These are phyloP conservation scores for Nomada hirtipes DNA, from an alignment of 2,888 invertebrate genomes.

Conservation along the genomic window DNA sequence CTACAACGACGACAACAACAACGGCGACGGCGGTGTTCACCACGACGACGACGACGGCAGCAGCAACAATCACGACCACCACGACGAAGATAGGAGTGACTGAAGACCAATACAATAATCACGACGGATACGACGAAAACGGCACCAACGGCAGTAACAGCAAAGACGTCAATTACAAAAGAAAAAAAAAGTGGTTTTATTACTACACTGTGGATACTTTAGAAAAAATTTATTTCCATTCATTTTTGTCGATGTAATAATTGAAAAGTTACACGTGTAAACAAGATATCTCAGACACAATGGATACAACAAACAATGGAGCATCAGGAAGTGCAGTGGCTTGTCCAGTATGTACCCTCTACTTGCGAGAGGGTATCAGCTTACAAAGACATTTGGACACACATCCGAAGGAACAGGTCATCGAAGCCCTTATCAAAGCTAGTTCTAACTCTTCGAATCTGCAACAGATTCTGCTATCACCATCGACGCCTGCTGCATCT, in stretches of 20 bases:
- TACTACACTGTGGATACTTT: conserved; percentile 33
- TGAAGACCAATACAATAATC: no score
- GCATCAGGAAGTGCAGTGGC: conserved; percentile 81
- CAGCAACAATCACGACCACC: conserved; percentile 11
- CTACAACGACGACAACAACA: conserved; percentile 9
- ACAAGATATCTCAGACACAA: conserved; percentile 49
- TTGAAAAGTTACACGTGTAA: conserved; percentile 32
- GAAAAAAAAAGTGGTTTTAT: conserved; percentile 32
- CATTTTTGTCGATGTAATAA: conserved; percentile 36
- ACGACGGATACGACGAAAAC: neutral
- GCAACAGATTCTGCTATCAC: conserved; percentile 58
- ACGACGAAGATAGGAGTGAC: conserved; percentile 15
- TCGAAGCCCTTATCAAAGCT: conserved; percentile 89
- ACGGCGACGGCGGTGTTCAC: conserved; percentile 16
- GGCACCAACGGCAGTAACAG: conserved; percentile 35
- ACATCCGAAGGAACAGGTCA: conserved; percentile 95
- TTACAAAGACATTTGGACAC: conserved; percentile 93
- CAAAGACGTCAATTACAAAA: conserved; percentile 45
- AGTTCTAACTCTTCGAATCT: conserved; percentile 76
- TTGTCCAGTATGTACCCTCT: conserved; percentile 94
- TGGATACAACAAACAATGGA: conserved; percentile 70
- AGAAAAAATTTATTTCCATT: conserved; percentile 29
- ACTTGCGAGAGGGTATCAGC: conserved; percentile 92
- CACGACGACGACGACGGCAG: conserved; percentile 6
- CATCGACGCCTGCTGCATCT: conserved; percentile 61